phyloP scores from a whole-genome alignment of 2,888 invertebrate species.

The Gasteruption jaculator region DNA sequence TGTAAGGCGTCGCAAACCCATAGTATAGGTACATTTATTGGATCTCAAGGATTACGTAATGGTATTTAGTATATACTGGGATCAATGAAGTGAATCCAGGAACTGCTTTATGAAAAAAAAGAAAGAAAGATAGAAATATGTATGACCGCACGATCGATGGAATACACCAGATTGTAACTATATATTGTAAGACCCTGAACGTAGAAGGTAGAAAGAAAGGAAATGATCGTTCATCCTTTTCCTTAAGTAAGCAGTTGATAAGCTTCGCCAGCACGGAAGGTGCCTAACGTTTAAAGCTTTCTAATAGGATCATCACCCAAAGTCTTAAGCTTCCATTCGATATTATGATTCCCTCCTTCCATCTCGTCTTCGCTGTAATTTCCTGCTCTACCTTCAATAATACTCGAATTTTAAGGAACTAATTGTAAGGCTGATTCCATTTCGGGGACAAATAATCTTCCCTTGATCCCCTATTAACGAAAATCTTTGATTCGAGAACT shows the following conservation, averaged over 20 bases:
- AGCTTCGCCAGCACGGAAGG: slow-evolving; percentile 30
- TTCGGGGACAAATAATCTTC: too few species aligned
- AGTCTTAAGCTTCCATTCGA: slow-evolving; percentile 21
- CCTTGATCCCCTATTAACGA: too few species aligned
- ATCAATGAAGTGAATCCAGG: slow-evolving; percentile 16
- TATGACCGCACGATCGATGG: slow-evolving; percentile 16
- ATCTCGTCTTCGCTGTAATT: too few species aligned
- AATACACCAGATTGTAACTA: too few species aligned
- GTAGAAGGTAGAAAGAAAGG: too few species aligned
- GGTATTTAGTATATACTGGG: slow-evolving; percentile 24
- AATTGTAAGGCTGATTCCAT: too few species aligned
- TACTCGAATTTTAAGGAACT: too few species aligned
- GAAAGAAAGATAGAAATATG: neutral
- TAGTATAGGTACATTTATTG: slow-evolving; percentile 28
- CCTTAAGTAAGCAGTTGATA: slow-evolving; percentile 28
- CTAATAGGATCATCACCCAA: slow-evolving; percentile 29
- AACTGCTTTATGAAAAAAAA: slow-evolving; percentile 12
- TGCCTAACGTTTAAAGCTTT: slow-evolving; percentile 13
- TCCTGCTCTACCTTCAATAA: too few species aligned
- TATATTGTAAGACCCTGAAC: too few species aligned
- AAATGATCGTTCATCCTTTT: too few species aligned
- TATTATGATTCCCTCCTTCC: too few species aligned
- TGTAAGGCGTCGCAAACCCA: slow-evolving; percentile 28
- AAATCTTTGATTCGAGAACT: too few species aligned
- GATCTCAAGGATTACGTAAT: slow-evolving; percentile 32